Base-by-base conservation (phyloP, 1,140 invertebrate genomes). In the Panagrolaimus sp. region DNA sequence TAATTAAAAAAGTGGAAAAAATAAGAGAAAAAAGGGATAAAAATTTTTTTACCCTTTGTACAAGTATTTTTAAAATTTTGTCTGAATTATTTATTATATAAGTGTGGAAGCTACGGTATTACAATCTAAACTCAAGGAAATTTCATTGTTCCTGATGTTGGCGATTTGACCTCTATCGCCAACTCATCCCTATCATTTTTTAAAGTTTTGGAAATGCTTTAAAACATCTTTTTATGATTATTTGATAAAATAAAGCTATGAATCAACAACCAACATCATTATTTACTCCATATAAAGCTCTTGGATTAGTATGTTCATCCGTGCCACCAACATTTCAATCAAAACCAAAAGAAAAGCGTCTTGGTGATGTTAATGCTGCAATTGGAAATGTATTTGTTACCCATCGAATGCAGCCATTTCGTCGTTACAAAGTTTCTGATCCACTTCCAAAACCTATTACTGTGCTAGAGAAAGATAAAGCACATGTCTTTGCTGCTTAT, bases 321-420 rank as follows among this genome's bases (percentile, higher is more conserved):
- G 5, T 57, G 9, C 51, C 51, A 27, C 51, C 51, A 27, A 57
- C 51, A 27, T 57, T 25, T 23, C 51, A 57, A 20, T 57, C 51
- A 20, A 27, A 25, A 25, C 51, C 16, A 27, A 57, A 57, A 16
- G 20, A 57, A 23, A 57, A 57, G 5, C 51, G 51, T 57, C 51
- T 57, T 27, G 51, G 51, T 27, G 51, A 57, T 27, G 51, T 57
- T 9, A 57, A 57, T 20, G 51, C 51, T n/a, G 51, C 51, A 20
- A 57, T 57, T 27, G 51, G 51, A 20, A 57, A 57, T 57, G 51
- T 57, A 14, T 57, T 57, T 13, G 51, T 57, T 57, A 57, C 51
- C 1, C 20, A 57, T 27, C 20, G 51, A 57, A 57, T 57, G 51
- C 51, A 57, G n/a, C 51, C 51, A 57, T 57, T 57, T 27, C 51